These are phyloP conservation scores for Matsumyia berberina DNA, from an alignment of 2,888 invertebrate genomes.

Conservation along the genomic window DNA sequence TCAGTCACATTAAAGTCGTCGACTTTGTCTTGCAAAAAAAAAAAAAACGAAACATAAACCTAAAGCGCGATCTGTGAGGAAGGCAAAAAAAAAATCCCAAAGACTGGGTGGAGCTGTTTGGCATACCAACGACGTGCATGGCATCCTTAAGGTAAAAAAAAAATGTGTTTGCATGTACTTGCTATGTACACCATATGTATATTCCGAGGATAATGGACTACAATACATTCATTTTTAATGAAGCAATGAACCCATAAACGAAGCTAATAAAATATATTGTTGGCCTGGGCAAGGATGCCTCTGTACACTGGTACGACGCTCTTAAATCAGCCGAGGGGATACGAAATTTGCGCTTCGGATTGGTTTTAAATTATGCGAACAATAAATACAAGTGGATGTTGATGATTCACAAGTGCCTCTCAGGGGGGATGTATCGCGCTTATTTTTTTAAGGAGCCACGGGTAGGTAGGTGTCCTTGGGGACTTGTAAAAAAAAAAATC, in stretches of 20 bases:
- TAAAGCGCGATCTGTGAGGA: neutral
- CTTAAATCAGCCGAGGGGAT: constrained; percentile 58
- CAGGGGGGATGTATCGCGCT: constrained; percentile 3
- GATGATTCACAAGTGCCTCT: constrained; percentile 53
- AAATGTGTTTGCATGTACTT: constrained; percentile 47
- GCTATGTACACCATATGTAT: constrained; percentile 3
- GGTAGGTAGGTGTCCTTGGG: constrained; percentile 39
- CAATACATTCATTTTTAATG: constrained; percentile 67
- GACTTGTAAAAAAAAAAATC: constrained; percentile 45
- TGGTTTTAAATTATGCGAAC: constrained; percentile 66
- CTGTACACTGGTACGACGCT: constrained; percentile 14
- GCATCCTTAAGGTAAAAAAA: constrained; percentile 43
- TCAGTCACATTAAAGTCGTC: constrained; percentile 62
- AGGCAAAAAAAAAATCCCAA: neutral
- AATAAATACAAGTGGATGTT: constrained; percentile 38
- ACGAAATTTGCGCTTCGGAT: constrained; percentile 38
- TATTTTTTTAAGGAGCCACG: constrained; percentile 2
- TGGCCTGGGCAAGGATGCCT: constrained; percentile 51
- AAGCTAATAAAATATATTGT: constrained; percentile 72
- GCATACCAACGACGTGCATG: constrained; percentile 55
- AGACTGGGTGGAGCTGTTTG: constrained; percentile 15
- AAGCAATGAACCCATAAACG: constrained; percentile 76
- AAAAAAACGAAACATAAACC: neutral
- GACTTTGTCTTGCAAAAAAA: constrained; percentile 39
- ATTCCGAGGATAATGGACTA: constrained; percentile 68